Evolutionary conservation across 2,888 invertebrate genomes (phyloP).

Genomic region (Busseola fusca): DNA sequence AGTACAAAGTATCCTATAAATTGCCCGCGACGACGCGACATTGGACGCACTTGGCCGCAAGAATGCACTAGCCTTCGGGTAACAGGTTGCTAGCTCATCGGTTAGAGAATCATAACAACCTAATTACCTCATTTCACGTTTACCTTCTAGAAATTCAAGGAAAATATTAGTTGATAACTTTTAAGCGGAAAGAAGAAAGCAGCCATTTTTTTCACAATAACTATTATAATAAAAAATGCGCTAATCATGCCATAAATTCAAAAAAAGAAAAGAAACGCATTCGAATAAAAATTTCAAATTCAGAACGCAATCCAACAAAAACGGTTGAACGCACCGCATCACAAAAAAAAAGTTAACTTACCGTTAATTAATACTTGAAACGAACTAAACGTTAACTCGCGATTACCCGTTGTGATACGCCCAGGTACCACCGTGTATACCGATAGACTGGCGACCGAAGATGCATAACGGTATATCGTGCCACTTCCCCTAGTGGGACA

Average conservation of each 20-base stretch:
- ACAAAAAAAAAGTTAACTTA: constrained; percentile 68
- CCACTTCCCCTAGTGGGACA: constrained; percentile 76
- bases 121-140: constrained; percentile 40
- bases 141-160: not conserved
- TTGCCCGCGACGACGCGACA: not conserved
- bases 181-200: not conserved
- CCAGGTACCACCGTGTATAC: constrained; percentile 70
- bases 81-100: constrained; percentile 51
- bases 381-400: constrained; percentile 59
- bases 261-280: constrained; percentile 19
- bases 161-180: not conserved
- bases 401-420: constrained; percentile 68
- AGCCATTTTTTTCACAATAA: accelerated
- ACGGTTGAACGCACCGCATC: constrained; percentile 42
- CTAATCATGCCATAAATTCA: not conserved
- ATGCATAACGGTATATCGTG: constrained; percentile 80
- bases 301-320: constrained; percentile 38
- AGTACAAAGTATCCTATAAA: constrained; percentile 5
- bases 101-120: constrained; percentile 53
- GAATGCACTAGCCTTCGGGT: constrained; percentile 41
- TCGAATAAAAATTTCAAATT: constrained; percentile 39
- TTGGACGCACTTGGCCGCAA: constrained; percentile 32
- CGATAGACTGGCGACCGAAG: constrained; percentile 76
- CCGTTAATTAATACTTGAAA: constrained; percentile 69
- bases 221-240: not conserved